Percentiles rank a stretch among this genome's conserved stretches.
Conservation (phyloP, 2,888 invertebrate genomes). For the Apotomis betuletana region DNA sequence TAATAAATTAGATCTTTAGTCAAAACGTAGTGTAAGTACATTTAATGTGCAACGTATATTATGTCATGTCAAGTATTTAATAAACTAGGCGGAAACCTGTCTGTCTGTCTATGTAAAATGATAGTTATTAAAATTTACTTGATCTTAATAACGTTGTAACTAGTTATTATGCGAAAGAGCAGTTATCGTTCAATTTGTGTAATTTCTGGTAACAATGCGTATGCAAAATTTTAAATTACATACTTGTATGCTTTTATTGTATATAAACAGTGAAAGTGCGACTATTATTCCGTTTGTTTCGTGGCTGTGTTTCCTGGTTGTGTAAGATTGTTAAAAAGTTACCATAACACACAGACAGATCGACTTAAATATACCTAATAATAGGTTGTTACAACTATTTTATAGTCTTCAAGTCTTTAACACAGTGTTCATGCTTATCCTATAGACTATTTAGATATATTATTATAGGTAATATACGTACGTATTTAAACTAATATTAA, state of each 20-base stretch:
- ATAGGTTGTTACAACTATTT: not conserved
- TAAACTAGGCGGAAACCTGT: not conserved
- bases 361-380: not conserved
- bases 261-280: conserved; percentile 33
- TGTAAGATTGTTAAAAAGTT: conserved; percentile 12
- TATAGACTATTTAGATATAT: too few relatives aligned
- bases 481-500: too few relatives aligned
- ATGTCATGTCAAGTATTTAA: not conserved
- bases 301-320: conserved; percentile 24
- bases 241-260: conserved; percentile 14
- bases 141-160: conserved; percentile 4
- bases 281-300: conserved; percentile 9
- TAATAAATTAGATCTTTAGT: too few relatives aligned
- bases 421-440: not conserved
- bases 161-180: conserved; percentile 15
- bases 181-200: conserved; percentile 1
- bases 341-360: not conserved
- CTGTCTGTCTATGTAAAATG: not conserved
- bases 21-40: too few relatives aligned
- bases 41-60: too few relatives aligned
- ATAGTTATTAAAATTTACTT: conserved; percentile 10
- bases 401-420: too few relatives aligned
- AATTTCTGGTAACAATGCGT: conserved; percentile 25
- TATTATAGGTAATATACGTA: too few relatives aligned
- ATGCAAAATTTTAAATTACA: conserved; percentile 26